Evolutionary conservation across 1,140 invertebrate species (phyloP).

Genomic region (Atta texana): DNA sequence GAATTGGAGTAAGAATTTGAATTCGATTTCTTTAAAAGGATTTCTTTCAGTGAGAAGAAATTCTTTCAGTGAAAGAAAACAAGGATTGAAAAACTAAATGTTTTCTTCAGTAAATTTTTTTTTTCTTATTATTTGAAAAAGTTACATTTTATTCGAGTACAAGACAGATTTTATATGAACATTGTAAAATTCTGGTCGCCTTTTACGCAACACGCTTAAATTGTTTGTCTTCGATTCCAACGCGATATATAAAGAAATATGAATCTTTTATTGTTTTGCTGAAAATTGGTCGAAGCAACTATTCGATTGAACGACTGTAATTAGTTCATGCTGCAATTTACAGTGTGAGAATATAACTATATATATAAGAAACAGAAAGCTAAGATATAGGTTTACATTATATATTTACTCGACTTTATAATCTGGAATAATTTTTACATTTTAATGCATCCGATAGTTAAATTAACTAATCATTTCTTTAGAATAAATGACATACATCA

Average conservation of each 20-base stretch:
- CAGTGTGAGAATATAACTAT: not conserved
- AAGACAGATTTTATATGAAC: not conserved
- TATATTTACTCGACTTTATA: not conserved
- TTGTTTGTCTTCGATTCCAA: too few relatives aligned
- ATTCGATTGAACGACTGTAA: not conserved
- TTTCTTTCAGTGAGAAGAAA: not conserved
- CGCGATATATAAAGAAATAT: not conserved
- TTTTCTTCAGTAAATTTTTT: not conserved
- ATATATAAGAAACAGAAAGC: not conserved
- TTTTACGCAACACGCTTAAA: constrained; percentile 22
- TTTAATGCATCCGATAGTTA: not conserved
- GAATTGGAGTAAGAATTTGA: not conserved
- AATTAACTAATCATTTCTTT: not conserved
- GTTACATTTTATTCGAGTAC: not conserved
- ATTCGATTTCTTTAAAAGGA: not conserved
- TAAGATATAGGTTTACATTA: constrained; percentile 1
- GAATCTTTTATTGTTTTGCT: not conserved
- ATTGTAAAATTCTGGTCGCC: constrained; percentile 51
- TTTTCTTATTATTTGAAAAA: not conserved
- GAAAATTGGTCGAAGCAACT: constrained; percentile 56
- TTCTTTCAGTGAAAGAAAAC: not conserved
- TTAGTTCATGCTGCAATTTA: not conserved
- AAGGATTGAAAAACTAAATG: not conserved
- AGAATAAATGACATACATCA: not conserved
- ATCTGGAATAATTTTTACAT: not conserved